Percentiles rank a stretch among this genome's conserved stretches.
These are phyloP conservation scores for Chydorus sphaericus DNA, from an alignment of 2,888 invertebrate genomes.

Conservation along the genomic window DNA sequence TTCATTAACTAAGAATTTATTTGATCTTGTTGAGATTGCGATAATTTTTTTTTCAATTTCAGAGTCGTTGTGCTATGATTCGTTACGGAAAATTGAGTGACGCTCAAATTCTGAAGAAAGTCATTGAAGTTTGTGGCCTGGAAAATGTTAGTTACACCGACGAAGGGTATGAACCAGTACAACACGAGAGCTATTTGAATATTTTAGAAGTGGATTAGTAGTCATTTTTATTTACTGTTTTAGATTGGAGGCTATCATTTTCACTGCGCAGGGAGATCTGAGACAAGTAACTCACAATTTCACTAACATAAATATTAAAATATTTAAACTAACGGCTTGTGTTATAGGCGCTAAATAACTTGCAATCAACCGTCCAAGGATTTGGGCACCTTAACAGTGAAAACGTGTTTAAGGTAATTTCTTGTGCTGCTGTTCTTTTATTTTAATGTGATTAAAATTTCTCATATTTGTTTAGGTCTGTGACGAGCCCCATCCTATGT, in stretches of 20 bases:
- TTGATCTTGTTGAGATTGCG: not conserved
- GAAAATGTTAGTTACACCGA: slow-evolving; percentile 43
- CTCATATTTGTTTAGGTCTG: slow-evolving; percentile 47
- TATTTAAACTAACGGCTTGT: not conserved
- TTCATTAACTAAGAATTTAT: not conserved
- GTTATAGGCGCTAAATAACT: slow-evolving; percentile 55
- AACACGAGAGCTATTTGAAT: not conserved
- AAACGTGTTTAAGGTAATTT: slow-evolving; percentile 73
- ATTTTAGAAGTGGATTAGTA: slow-evolving; percentile 51
- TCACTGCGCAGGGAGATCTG: slow-evolving; percentile 98
- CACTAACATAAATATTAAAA: not conserved
- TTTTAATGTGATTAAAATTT: not conserved
- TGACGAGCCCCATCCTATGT: slow-evolving; percentile 94
- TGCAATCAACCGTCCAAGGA: slow-evolving; percentile 87
- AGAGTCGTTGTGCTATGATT: slow-evolving; percentile 87
- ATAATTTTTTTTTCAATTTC: too few relatives aligned
- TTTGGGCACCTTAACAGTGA: slow-evolving; percentile 80
- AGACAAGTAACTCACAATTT: too few relatives aligned
- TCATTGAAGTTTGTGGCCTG: slow-evolving; percentile 54
- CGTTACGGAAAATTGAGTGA: slow-evolving; percentile 81
- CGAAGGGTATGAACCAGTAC: too few relatives aligned
- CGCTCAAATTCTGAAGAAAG: slow-evolving; percentile 71
- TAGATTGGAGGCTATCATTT: slow-evolving; percentile 88
- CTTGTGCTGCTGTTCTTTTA: too few relatives aligned
- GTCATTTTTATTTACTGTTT: too few relatives aligned